Evolutionary conservation across 2,797 vertebrate genomes (phyloP).

Genomic region (Mus spretus): DNA sequence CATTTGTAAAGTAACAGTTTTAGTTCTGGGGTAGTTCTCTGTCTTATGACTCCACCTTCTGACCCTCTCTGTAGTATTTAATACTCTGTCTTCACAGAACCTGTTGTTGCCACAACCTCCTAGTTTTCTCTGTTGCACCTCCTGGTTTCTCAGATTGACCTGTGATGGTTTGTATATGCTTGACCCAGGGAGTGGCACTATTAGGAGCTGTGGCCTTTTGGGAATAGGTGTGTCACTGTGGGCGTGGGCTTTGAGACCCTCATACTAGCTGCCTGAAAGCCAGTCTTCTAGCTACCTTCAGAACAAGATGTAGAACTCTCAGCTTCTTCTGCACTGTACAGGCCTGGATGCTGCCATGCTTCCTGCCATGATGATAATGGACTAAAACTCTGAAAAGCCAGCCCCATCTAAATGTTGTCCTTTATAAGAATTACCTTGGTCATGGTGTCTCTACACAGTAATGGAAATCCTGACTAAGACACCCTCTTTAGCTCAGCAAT

Average conservation of each 20-base stretch:
- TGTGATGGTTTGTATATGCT: not conserved
- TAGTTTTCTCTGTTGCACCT: not conserved
- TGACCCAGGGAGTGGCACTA: not conserved
- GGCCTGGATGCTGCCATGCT: too few species aligned
- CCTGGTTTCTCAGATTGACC: not conserved
- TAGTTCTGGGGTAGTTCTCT: not conserved
- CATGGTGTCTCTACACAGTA: too few species aligned
- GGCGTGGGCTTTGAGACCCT: not conserved
- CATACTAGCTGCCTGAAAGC: not conserved
- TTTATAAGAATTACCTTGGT: too few species aligned
- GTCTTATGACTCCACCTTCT: not conserved
- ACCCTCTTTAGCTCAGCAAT: not conserved
- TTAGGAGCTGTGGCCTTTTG: not conserved
- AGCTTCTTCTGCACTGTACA: too few species aligned
- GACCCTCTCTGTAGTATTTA: not conserved
- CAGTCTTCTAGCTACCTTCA: too few species aligned
- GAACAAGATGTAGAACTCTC: too few species aligned
- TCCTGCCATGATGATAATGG: too few species aligned
- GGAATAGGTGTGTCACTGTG: not conserved
- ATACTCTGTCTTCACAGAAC: not conserved
- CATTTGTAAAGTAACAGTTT: slow-evolving; percentile 43
- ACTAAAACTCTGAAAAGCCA: too few species aligned
- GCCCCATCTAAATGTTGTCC: too few species aligned
- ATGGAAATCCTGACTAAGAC: too few species aligned
- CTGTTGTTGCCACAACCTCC: not conserved